Percentiles rank a stretch among this genome's conserved stretches.
Evolutionary conservation across 2,888 invertebrate species (phyloP).

Genomic region (Drosophila borealis): DNA sequence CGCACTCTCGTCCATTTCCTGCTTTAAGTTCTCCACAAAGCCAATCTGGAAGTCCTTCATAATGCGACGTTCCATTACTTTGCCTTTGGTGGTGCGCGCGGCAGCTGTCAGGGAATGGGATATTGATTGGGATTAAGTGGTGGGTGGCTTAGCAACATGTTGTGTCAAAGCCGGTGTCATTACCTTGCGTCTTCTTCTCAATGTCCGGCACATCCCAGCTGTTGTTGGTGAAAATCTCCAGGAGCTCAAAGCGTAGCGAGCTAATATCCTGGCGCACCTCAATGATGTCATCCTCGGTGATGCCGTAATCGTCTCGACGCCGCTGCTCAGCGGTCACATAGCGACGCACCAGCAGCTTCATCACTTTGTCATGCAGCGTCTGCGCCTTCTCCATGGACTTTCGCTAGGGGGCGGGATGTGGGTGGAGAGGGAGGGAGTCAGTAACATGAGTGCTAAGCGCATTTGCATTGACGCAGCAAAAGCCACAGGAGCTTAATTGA

Average conservation of each 20-base stretch:
- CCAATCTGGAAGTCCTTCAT: constrained; percentile 96
- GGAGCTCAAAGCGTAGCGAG: constrained; percentile 95
- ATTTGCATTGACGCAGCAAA: constrained; percentile 54
- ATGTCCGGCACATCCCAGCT: constrained; percentile 93
- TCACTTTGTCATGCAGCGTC: constrained; percentile 92
- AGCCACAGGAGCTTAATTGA: constrained; percentile 71
- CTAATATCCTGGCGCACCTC: constrained; percentile 99
- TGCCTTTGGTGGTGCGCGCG: constrained; percentile 89
- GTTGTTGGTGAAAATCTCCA: constrained; percentile 95
- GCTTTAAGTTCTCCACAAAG: constrained; percentile 92
- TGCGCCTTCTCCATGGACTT: constrained; percentile 90
- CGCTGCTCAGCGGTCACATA: constrained; percentile 96
- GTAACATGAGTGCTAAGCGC: constrained; percentile 3
- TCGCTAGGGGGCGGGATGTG: constrained; percentile 85
- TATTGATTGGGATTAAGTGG: not conserved
- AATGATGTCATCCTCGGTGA: constrained; percentile 98
- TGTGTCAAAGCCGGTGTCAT: not conserved
- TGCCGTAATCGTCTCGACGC: constrained; percentile 95
- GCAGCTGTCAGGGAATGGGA: constrained; percentile 85
- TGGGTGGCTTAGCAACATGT: constrained; percentile 27
- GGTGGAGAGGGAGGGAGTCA: not conserved
- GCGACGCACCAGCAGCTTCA: constrained; percentile 94
- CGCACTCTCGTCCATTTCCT: constrained; percentile 89
- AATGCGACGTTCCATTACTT: constrained; percentile 93
- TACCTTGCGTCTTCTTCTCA: constrained; percentile 87